These are phyloP conservation scores for Sisyra nigra DNA, from an alignment of 2,888 invertebrate species.

Conservation along the genomic window DNA sequence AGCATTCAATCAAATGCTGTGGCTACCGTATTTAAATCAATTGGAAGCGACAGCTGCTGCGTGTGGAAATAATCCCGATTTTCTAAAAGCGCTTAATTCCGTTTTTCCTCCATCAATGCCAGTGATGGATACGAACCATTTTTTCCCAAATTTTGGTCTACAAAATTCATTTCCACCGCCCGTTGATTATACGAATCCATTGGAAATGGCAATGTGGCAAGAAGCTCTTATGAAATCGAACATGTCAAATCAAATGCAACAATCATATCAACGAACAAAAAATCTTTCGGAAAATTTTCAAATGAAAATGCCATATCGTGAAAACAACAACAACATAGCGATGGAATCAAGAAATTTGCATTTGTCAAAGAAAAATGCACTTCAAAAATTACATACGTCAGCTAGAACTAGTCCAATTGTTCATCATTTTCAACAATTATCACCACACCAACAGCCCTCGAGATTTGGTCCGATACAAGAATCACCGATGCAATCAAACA, in stretches of 20 bases:
- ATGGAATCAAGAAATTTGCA: constrained; percentile 21
- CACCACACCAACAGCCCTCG: constrained; percentile 2
- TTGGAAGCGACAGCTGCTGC: constrained; percentile 38
- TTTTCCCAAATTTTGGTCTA: constrained; percentile 27
- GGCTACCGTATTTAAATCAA: constrained; percentile 53
- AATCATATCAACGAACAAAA: constrained; percentile 19
- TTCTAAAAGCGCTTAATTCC: constrained; percentile 37
- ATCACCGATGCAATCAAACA: constrained; percentile 2
- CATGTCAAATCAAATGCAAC: constrained; percentile 17
- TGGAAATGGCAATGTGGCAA: constrained; percentile 52
- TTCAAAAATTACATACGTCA: constrained; percentile 26
- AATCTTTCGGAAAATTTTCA: constrained; percentile 16
- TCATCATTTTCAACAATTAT: constrained; percentile 21
- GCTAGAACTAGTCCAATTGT: constrained; percentile 35
- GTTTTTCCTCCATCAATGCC: constrained; percentile 24
- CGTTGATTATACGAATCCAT: constrained; percentile 36
- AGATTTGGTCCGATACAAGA: neutral
- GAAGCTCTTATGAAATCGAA: constrained; percentile 43
- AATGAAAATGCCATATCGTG: constrained; percentile 9
- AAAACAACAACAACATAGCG: constrained; percentile 7
- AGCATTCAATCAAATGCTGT: constrained; percentile 55
- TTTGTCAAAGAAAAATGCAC: constrained; percentile 8
- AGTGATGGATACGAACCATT: constrained; percentile 28
- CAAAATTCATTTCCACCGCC: constrained; percentile 16
- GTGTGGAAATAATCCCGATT: constrained; percentile 32